Evolutionary conservation across 2,888 invertebrate genomes (phyloP), one percentile per base, ranked within the genome.

Genomic region (Allacma fusca): DNA sequence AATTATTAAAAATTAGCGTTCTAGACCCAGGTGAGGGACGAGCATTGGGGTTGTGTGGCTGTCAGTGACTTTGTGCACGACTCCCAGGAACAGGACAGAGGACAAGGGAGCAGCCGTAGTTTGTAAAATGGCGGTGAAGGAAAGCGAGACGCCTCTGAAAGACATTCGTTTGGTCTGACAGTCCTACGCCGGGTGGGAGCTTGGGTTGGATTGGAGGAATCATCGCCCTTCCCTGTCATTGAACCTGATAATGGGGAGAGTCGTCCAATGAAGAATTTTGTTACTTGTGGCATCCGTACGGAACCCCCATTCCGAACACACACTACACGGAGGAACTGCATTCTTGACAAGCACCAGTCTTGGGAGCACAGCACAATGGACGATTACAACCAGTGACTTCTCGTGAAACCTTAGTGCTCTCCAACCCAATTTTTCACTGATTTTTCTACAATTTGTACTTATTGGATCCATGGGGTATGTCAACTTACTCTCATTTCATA

Each of bases 151-250:
- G 70, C 70, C 50, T 70, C 29, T 71, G 65, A 65, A 26, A 76
- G 64, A 69, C 64, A 62, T 40, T 24, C 21, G 76, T 64, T 76
- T 69, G 72, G 73, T 67, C 40, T 34, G n/a, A 2, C 43, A n/a
- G 13, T 67, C 29, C 70, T 79, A 76, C 16, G 23, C 19, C 23
- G 62, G 59, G 24, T 78, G 70, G 40, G 75, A 73, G 69, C 71
- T 70, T 44, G 50, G 65, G 29, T 23, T 4, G 7, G 68, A 77
- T 75, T 80, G 83, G 78, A 28, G 28, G 24, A 50, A 67, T 78
- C 74, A 77, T 77, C 79, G 81, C 81, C 80, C 80, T 78, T 80
- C 80, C 74, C 83, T 81, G 83, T 83, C 83, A 83, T 81, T 82
- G 83, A 83, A 83, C 83, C 81, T 82, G 75, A 43, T 40, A 68